phyloP scores from a whole-genome alignment of 1,140 invertebrate species.

The Drosophila neocordata region DNA sequence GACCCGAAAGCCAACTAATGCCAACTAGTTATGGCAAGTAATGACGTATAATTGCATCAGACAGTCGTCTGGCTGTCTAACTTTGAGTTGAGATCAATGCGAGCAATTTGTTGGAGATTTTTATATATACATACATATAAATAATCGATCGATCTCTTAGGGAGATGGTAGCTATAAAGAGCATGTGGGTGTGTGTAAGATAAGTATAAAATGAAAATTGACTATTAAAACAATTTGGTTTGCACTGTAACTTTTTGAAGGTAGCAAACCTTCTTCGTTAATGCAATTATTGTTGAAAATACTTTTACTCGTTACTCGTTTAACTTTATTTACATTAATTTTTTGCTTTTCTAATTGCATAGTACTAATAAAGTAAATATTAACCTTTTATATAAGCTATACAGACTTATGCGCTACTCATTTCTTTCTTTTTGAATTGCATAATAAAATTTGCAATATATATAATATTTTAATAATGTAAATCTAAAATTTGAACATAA shows the following conservation, averaged over 20 bases:
- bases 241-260: no score
- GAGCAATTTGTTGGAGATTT: conserved; percentile 13
- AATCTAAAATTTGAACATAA: no score
- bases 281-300: not conserved
- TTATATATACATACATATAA: not conserved
- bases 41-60: conserved; percentile 36
- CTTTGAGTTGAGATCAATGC: conserved; percentile 20
- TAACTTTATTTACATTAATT: not conserved
- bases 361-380: no score
- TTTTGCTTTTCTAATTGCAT: no score
- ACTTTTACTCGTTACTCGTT: conserved; percentile 4
- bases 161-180: not conserved
- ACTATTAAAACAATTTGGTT: not conserved
- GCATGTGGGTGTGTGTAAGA: no score
- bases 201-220: no score
- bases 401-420: no score
- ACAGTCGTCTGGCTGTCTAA: conserved; percentile 27
- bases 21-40: conserved; percentile 27
- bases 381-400: no score
- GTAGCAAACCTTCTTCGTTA: no score
- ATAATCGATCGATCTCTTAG: conserved; percentile 23
- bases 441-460: no score
- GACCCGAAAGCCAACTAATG: conserved; percentile 9
- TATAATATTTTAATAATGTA: no score
- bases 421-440: no score